phyloP scores from a whole-genome alignment of 2,797 vertebrate species.

The Typhlichthys eigenmanni region DNA sequence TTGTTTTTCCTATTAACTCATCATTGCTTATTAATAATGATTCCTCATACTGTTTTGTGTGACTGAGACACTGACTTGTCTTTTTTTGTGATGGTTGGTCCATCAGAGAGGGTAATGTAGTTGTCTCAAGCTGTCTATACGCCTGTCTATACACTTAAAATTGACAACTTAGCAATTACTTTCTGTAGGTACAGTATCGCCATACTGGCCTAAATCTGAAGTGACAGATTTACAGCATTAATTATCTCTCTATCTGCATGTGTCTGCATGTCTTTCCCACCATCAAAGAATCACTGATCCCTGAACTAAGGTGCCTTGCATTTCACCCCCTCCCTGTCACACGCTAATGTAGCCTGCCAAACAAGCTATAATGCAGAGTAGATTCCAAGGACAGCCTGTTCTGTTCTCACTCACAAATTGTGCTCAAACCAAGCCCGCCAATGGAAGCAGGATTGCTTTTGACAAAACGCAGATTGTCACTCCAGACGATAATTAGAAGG shows the following conservation, averaged over 20 bases:
- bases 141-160: background rate
- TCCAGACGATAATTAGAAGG: constrained; percentile 49
- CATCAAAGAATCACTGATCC: too few relatives aligned
- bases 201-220: too few relatives aligned
- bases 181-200: background rate
- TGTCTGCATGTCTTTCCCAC: constrained; percentile 29
- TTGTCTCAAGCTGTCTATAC: background rate
- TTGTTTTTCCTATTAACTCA: constrained; percentile 14
- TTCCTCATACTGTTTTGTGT: too few relatives aligned
- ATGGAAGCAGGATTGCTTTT: constrained; percentile 43
- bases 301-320: too few relatives aligned
- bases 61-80: too few relatives aligned
- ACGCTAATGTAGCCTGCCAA: constrained; percentile 18
- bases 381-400: constrained; percentile 16
- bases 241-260: background rate
- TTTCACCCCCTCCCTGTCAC: background rate
- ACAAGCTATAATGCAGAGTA: constrained; percentile 15
- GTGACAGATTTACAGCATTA: background rate
- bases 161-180: constrained; percentile 4
- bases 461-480: constrained; percentile 41
- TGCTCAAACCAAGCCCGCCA: constrained; percentile 29
- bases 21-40: background rate
- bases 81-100: too few relatives aligned
- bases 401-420: constrained; percentile 12
- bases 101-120: too few relatives aligned